Evolutionary conservation across 2,797 vertebrate genomes (phyloP).

Genomic region (Sphaeramia orbicularis): DNA sequence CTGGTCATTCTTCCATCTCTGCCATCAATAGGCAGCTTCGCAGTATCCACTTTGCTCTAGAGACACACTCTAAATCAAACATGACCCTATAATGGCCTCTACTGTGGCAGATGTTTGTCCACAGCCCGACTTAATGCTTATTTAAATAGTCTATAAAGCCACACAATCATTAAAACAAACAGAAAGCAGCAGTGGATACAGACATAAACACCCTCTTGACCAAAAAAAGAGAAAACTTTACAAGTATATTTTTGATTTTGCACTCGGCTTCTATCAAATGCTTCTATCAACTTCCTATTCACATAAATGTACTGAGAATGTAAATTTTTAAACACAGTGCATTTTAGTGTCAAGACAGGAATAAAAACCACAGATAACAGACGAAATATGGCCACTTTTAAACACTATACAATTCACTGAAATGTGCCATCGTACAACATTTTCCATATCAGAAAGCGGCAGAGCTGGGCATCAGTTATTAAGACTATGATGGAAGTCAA

Average conservation of each 20-base stretch:
- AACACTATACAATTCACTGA: constrained; percentile 13
- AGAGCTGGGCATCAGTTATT: constrained; percentile 57
- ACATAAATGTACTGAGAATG: no score
- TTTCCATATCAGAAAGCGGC: constrained; percentile 42
- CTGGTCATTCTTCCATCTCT: constrained; percentile 71
- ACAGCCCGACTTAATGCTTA: constrained; percentile 54
- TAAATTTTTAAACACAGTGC: no score
- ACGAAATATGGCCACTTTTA: constrained; percentile 26
- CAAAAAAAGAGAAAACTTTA: constrained; percentile 16
- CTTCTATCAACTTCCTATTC: no score
- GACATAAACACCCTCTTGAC: constrained; percentile 9
- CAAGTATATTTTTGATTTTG: constrained; percentile 18
- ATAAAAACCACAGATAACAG: constrained; percentile 1
- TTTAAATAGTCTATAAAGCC: constrained; percentile 39
- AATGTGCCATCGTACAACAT: constrained; percentile 1
- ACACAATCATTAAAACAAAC: constrained; percentile 22
- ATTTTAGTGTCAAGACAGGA: constrained; percentile 15
- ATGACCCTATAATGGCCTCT: constrained; percentile 70
- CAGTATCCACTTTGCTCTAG: constrained; percentile 67
- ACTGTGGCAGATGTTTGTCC: constrained; percentile 62
- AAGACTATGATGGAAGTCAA: constrained; percentile 62
- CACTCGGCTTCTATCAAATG: constrained; percentile 14
- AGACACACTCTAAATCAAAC: constrained; percentile 68
- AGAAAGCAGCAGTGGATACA: constrained; percentile 11
- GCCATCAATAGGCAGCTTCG: constrained; percentile 68